A percentile compares a stretch with the other conserved stretches of the same genome.
Conservation (phyloP, 2,888 invertebrate genomes). For the Troilus luridus region DNA sequence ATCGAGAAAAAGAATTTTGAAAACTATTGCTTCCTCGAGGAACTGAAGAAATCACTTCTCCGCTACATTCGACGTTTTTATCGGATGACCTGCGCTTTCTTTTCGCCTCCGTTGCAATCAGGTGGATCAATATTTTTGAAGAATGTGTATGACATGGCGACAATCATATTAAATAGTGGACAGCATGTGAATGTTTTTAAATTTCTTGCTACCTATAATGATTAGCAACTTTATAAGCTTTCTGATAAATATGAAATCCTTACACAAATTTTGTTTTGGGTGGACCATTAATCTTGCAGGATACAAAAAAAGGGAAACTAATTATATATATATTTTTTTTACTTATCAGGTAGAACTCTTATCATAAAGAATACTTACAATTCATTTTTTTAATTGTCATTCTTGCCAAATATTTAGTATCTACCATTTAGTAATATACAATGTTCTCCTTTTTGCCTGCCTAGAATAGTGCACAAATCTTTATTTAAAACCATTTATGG, state of each 20-base stretch:
- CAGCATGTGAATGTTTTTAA: background rate
- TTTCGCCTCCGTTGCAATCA: background rate
- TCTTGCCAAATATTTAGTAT: too few relatives aligned
- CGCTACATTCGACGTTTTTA: conserved; percentile 9
- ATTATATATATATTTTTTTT: too few relatives aligned
- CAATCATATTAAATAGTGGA: background rate
- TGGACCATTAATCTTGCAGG: too few relatives aligned
- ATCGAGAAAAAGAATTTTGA: background rate
- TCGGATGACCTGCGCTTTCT: background rate
- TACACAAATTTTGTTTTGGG: background rate
- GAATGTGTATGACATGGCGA: background rate
- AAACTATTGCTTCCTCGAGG: background rate
- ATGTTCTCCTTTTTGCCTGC: too few relatives aligned
- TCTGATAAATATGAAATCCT: background rate
- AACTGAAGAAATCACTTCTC: background rate
- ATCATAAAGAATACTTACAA: too few relatives aligned
- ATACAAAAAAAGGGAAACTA: too few relatives aligned
- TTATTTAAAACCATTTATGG: too few relatives aligned
- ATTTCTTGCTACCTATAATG: background rate
- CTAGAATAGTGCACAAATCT: too few relatives aligned
- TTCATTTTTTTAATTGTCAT: too few relatives aligned
- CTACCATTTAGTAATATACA: too few relatives aligned
- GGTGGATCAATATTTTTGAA: background rate
- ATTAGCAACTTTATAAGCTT: background rate
- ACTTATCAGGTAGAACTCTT: too few relatives aligned